A percentile compares a stretch with the other conserved stretches of the same genome.
Conservation (phyloP, 2,113 vertebrate genomes). For the Sylvietta virens region DNA sequence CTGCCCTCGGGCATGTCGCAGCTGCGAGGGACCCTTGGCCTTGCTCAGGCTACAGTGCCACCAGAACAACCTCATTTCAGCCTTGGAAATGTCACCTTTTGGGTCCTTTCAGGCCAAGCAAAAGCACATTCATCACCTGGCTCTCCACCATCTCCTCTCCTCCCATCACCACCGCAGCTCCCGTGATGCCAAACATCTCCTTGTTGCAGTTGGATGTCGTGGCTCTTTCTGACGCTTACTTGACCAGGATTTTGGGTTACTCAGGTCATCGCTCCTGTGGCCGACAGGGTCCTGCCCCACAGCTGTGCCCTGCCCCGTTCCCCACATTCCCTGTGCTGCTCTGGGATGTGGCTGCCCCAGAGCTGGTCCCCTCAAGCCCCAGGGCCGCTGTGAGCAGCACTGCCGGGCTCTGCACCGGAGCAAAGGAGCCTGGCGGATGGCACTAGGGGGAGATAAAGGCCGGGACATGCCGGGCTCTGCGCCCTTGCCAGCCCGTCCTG, state of each 20-base stretch:
- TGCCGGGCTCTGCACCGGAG: fast-evolving
- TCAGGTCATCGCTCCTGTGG: fast-evolving
- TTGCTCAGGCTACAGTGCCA: background rate
- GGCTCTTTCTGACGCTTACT: fast-evolving
- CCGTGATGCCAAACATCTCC: fast-evolving
- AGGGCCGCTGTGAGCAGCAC: fast-evolving
- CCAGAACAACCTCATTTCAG: background rate
- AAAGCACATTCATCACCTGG: fast-evolving
- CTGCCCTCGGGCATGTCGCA: fast-evolving
- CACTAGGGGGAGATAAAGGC: constrained; percentile 59
- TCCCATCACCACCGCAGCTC: background rate
- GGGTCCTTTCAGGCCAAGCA: background rate
- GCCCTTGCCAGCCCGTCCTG: background rate
- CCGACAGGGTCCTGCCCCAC: background rate
- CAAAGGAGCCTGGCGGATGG: background rate
- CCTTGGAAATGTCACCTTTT: background rate
- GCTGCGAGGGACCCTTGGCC: fast-evolving
- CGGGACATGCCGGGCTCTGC: background rate
- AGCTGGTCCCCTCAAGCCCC: background rate
- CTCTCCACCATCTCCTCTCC: background rate
- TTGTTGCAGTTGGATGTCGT: fast-evolving
- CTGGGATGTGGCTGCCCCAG: fast-evolving
- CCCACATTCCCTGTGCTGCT: fast-evolving
- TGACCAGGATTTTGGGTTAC: background rate
- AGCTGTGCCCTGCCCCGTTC: background rate